These are phyloP conservation scores for Hippopotamus amphibius DNA, from an alignment of 2,113 vertebrate genomes.

Conservation along the genomic window DNA sequence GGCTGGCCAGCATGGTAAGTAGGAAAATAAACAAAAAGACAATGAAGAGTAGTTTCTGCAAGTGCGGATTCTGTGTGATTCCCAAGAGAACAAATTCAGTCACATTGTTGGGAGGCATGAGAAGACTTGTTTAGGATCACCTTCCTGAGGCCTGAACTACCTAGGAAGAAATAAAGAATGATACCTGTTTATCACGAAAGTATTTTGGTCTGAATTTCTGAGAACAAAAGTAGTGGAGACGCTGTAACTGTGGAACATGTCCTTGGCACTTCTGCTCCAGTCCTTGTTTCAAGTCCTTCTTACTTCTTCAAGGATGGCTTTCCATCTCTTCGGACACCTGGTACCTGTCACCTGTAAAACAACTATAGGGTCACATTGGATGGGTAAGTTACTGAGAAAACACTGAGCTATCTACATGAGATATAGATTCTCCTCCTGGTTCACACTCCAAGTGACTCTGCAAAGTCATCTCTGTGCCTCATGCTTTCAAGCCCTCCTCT, in stretches of 20 bases:
- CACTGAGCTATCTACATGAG: neutral
- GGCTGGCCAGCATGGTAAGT: conserved; percentile 57
- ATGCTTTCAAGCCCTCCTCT: too few relatives aligned
- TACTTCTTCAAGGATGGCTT: neutral
- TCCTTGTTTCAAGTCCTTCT: neutral
- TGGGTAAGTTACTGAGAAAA: neutral
- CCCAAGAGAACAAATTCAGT: too few relatives aligned
- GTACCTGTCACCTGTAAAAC: neutral
- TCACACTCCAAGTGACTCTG: neutral
- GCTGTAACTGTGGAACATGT: neutral
- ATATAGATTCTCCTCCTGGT: neutral
- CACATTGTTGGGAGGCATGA: neutral
- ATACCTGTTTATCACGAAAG: too few relatives aligned
- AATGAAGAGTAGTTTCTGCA: conserved; percentile 67
- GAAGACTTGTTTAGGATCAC: neutral
- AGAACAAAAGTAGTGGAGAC: neutral
- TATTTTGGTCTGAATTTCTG: neutral
- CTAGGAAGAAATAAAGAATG: too few relatives aligned
- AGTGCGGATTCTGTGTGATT: too few relatives aligned
- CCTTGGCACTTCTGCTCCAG: neutral
- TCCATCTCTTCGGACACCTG: neutral
- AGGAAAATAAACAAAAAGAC: conserved; percentile 70
- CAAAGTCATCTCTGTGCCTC: neutral
- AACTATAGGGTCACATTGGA: neutral
- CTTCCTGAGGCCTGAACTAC: too few relatives aligned